Base-by-base conservation (phyloP, 2,888 invertebrate genomes). In the Drosophila ustulata region DNA sequence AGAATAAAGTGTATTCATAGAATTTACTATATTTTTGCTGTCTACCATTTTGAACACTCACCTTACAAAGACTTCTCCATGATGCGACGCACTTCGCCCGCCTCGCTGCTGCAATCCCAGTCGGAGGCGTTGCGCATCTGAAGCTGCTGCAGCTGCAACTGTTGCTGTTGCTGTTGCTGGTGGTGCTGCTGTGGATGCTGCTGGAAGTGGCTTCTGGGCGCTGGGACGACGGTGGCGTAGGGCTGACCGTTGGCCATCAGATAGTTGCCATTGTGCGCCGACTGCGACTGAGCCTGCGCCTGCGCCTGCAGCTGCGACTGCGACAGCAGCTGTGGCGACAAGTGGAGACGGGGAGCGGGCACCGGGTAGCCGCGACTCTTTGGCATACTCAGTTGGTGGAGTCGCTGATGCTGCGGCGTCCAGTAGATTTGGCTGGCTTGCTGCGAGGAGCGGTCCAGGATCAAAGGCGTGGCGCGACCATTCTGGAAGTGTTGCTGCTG, bases 91-190 rank as follows among this genome's bases (percentile, higher is more conserved):
- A 95, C 94, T 92, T 96, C 96, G 4, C 95, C 95, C 41, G 95
- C 95, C 90, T 96, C 96, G 43, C 95, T 95, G 28, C 95, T 95
- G 88, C 95, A 95, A 90, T 96, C 96, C 69, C 95, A 95, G 85
- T 95, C 95, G 4, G 77, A 72, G 46, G 70, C 8, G 59, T 67
- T 74, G 34, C 64, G 58, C 34, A 6, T 41, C 62, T 64, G n/a
- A n/a, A 67, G 68, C 57, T 56, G 57, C 53, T 8, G 68, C 18
- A 18, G 58, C 34, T 51, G 68, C 55, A n/a, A 4, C n/a, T 37
- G 37, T 2, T 37, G 37, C 37, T 37, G 37, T 2, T 37, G 37
- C 37, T 37, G 37, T 5, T 37, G 34, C 34, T 70, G 67, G 3
- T 69, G 39, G 26, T 56, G 50, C 9, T 55, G 63, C 39, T 78